phyloP scores from a whole-genome alignment of 2,888 invertebrate genomes.

The Metallyticus violacea region DNA sequence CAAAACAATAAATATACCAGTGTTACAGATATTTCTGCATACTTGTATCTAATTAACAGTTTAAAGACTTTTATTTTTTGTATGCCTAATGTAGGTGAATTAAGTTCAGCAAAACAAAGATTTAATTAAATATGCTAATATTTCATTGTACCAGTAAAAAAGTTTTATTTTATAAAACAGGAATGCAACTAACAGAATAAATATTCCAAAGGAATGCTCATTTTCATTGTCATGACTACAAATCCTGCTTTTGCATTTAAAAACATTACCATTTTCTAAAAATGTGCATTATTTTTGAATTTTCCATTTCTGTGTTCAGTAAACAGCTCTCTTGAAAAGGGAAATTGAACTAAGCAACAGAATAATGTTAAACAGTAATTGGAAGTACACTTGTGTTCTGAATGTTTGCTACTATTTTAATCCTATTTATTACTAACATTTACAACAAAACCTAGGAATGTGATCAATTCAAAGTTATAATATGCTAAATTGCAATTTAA shows the following conservation, averaged over 20 bases:
- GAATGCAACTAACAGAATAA: too few relatives aligned
- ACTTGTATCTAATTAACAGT: not conserved
- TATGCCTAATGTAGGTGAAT: not conserved
- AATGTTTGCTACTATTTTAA: not conserved
- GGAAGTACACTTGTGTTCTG: not conserved
- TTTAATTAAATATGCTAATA: not conserved
- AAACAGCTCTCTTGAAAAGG: not conserved
- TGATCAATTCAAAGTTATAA: not conserved
- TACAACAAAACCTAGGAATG: slow-evolving; percentile 1
- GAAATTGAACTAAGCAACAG: not conserved
- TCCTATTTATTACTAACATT: not conserved
- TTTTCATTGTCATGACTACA: too few relatives aligned
- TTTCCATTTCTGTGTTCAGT: not conserved
- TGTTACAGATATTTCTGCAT: not conserved
- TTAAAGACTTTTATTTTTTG: not conserved
- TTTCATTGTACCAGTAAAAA: not conserved
- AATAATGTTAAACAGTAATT: too few relatives aligned
- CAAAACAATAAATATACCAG: not conserved
- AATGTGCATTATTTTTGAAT: not conserved
- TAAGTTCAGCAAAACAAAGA: not conserved
- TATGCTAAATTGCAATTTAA: not conserved
- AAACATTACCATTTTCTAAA: not conserved
- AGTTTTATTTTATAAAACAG: not conserved
- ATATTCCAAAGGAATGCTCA: too few relatives aligned
- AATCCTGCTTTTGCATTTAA: too few relatives aligned